Percentiles rank a stretch among this genome's conserved stretches.
phyloP scores from a whole-genome alignment of 2,113 vertebrate species.

The Grus americana region DNA sequence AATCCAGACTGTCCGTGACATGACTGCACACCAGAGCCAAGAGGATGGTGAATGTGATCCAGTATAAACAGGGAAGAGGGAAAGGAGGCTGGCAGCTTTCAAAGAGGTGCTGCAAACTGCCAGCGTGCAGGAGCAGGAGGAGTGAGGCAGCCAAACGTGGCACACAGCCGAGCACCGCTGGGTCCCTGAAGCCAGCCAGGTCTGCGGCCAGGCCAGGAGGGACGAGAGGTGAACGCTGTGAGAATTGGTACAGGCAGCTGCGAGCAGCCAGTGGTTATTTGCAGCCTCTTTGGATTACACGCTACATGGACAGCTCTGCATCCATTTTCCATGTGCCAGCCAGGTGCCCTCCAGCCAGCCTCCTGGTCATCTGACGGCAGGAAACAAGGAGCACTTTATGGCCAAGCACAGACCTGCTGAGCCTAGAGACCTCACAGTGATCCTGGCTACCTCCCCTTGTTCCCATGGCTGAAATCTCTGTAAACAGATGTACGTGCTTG shows the following conservation, averaged over 20 bases:
- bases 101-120: background rate
- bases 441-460: background rate
- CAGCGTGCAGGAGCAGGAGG: background rate
- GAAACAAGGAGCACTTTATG: background rate
- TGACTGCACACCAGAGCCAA: background rate
- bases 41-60: slow-evolving; percentile 7
- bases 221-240: background rate
- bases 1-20: background rate
- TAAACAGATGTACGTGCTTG: background rate
- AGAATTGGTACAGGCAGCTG: background rate
- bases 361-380: background rate
- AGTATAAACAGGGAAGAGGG: slow-evolving; percentile 14
- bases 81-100: background rate
- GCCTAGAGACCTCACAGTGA: background rate
- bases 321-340: background rate
- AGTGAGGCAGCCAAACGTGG: background rate
- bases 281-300: background rate
- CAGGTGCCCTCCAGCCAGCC: background rate
- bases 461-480: background rate
- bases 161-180: rapidly evolving
- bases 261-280: background rate
- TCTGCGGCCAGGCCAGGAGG: background rate
- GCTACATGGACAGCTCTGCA: background rate
- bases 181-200: background rate
- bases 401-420: background rate